Percentiles rank a stretch among this genome's conserved stretches.
Evolutionary conservation across 2,113 vertebrate species (phyloP).

Genomic region (Columba livia): DNA sequence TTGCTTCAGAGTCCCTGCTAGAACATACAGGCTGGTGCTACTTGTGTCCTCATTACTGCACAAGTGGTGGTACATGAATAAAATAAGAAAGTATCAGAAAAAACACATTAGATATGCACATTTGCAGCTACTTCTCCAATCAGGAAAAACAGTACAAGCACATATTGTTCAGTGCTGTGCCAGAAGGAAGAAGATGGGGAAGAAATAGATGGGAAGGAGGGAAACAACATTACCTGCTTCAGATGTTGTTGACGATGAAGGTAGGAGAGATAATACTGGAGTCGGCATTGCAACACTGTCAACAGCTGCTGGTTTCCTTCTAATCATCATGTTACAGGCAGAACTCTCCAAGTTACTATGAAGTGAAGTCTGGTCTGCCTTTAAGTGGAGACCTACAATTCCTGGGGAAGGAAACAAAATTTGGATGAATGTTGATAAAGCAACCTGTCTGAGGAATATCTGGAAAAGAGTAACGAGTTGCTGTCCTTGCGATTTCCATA

Average conservation of each 20-base stretch:
- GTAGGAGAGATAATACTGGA: constrained; percentile 77
- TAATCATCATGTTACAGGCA: constrained; percentile 73
- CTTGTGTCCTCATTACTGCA: background rate
- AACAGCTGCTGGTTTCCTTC: constrained; percentile 76
- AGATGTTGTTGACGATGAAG: constrained; percentile 72
- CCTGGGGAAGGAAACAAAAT: constrained; percentile 59
- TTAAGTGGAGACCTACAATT: constrained; percentile 77
- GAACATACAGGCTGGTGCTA: background rate
- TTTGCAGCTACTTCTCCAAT: background rate
- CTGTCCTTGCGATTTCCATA: background rate
- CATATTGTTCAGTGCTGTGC: background rate
- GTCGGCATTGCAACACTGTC: constrained; percentile 69
- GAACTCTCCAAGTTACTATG: constrained; percentile 77
- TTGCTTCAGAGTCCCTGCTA: background rate
- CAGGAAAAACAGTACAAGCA: background rate
- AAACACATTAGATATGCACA: background rate
- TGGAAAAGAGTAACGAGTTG: background rate
- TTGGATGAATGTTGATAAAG: background rate
- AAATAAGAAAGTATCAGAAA: background rate
- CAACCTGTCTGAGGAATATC: background rate
- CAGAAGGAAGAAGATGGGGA: background rate
- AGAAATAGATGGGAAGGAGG: background rate
- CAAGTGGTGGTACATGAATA: background rate
- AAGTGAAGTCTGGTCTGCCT: constrained; percentile 76
- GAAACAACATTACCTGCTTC: constrained; percentile 74